Evolutionary conservation across 2,113 vertebrate genomes (phyloP), one percentile per base, ranked within the genome.

Genomic region (Tautogolabrus adspersus): DNA sequence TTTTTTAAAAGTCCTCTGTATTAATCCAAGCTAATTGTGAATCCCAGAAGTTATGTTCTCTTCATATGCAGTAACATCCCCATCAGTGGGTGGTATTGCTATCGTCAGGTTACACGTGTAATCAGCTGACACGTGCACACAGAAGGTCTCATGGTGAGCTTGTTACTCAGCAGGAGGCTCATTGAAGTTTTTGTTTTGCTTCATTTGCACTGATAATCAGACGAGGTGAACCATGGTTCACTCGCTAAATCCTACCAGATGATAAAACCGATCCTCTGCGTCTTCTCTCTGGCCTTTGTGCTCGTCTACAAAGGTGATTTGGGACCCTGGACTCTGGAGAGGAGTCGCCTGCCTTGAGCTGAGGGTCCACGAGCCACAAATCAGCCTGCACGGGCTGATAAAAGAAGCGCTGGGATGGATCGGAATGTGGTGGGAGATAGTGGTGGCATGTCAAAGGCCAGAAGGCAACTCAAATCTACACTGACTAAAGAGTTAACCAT

Each of bases 131-230:
- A 60, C 79, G 83, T 79, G 84, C 85, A 77, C 68, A 83, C 79
- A 79, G 66, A 85, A 55, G 75, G 84, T 79, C 83, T 76, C 79
- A 66, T 34, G 38, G 73, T 68, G 72, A 82, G 82, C 77, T 77
- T 78, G 79, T 88, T 86, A 51, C 87, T 73, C 89, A 81, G 83
- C 77, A 64, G 86, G 88, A 77, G 77, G 71, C 75, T 78, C 77
- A 83, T 61, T 91, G 79, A 88, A 81, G 81, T 82, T 83, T 81
- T 62, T 6, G 49, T 81, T 81, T 84, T 87, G 85, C 81, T 89
- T 91, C 90, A 89, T 92, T 92, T 90, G 79, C 78, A 66, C 79
- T 80, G 87, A 86, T 90, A 88, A 92, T 91, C 79, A 86, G 75
- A 57, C 1, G 84, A 89, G 82, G 83, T 86, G 73, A 90, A 89